phyloP scores from a whole-genome alignment of 2,113 vertebrate genomes.

The Dermatemys mawii region DNA sequence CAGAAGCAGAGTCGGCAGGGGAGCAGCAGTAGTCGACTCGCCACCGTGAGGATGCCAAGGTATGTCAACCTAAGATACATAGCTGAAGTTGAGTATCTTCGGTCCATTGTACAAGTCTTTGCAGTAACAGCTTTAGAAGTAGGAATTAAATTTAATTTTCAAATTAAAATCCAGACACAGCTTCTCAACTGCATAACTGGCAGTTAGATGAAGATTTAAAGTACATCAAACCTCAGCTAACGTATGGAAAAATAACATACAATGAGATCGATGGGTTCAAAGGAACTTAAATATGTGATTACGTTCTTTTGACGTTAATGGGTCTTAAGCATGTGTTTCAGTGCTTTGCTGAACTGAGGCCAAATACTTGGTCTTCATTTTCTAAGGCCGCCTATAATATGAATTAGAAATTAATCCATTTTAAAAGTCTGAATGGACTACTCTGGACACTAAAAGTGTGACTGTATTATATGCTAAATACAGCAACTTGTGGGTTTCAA shows the following conservation, averaged over 20 bases:
- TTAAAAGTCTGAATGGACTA: not conserved
- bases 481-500: not conserved
- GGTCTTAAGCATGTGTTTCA: not conserved
- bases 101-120: not conserved
- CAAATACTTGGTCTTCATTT: not conserved
- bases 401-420: not conserved
- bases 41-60: too few species aligned
- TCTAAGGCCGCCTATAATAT: not conserved
- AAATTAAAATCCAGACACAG: not conserved
- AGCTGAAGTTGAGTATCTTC: too few species aligned
- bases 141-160: not conserved
- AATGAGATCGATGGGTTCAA: not conserved
- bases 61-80: too few species aligned
- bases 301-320: not conserved
- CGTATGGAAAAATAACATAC: not conserved
- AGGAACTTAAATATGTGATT: not conserved
- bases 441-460: not conserved
- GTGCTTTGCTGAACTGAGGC: not conserved
- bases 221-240: not conserved
- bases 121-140: not conserved
- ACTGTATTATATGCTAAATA: not conserved
- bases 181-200: not conserved
- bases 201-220: not conserved
- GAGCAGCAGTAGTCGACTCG: too few species aligned
- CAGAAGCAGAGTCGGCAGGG: too few species aligned